Evolutionary conservation across 2,888 invertebrate genomes (phyloP).

Genomic region (Tenthredo scrophulariae): DNA sequence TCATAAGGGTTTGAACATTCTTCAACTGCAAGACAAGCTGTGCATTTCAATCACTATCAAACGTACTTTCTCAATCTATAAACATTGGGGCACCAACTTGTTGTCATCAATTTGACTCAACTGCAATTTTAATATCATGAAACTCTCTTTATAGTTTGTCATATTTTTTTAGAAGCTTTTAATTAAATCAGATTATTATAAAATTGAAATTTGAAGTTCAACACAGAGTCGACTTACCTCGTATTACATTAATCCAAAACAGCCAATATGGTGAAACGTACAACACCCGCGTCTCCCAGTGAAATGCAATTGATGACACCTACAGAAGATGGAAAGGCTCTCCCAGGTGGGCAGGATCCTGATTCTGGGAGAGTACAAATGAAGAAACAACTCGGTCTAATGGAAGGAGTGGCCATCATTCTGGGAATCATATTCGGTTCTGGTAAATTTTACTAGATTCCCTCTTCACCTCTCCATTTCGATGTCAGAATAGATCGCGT

Average conservation of each 20-base stretch:
- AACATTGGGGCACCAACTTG: neutral
- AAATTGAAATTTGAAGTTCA: neutral
- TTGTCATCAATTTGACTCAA: neutral
- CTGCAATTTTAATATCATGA: neutral
- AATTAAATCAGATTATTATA: neutral
- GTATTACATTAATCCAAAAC: neutral
- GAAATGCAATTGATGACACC: slow-evolving; percentile 49
- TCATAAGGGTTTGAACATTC: neutral
- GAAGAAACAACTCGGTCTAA: slow-evolving; percentile 92
- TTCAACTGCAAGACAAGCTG: neutral
- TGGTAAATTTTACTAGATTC: slow-evolving; percentile 77
- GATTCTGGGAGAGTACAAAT: slow-evolving; percentile 84
- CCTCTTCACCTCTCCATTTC: neutral
- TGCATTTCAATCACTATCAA: neutral
- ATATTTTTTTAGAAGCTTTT: neutral
- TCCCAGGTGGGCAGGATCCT: slow-evolving; percentile 54
- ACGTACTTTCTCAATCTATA: neutral
- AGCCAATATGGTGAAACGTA: slow-evolving; percentile 53
- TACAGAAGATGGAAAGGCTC: slow-evolving; percentile 28
- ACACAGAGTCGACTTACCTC: neutral
- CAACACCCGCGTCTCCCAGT: slow-evolving; percentile 47
- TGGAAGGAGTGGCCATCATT: slow-evolving; percentile 96
- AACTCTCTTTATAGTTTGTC: neutral
- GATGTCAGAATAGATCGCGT: neutral
- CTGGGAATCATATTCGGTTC: slow-evolving; percentile 97